Conservation (phyloP, 2,797 vertebrate species). For the Buphagus erythrorhynchus region DNA sequence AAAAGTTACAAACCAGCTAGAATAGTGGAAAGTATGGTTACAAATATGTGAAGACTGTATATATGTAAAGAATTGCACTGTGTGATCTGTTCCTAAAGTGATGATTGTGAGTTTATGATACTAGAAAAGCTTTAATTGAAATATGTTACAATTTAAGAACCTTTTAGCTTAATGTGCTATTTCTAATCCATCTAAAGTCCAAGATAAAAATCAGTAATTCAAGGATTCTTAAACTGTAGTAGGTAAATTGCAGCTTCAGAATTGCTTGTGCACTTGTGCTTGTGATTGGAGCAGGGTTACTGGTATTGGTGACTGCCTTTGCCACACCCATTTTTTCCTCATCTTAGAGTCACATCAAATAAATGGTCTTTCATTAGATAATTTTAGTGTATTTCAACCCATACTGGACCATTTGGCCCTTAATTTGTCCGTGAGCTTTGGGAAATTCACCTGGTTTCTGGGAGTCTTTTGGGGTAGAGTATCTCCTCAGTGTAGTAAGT, state of each 20-base stretch:
- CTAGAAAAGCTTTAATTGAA: neutral
- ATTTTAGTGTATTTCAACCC: neutral
- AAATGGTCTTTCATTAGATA: neutral
- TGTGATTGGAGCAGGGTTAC: neutral
- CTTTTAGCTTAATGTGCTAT: neutral
- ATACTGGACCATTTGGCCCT: neutral
- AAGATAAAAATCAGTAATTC: neutral
- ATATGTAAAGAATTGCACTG: neutral
- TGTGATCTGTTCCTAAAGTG: neutral
- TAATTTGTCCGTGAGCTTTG: neutral
- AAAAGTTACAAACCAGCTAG: neutral
- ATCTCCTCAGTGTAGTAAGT: neutral
- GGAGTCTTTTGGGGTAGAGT: neutral
- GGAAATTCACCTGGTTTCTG: neutral
- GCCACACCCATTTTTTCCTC: neutral
- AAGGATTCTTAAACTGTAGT: neutral
- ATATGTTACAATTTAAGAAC: neutral
- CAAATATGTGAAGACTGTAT: neutral
- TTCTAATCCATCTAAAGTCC: neutral
- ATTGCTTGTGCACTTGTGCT: neutral
- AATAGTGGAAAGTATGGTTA: neutral
- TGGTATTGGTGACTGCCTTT: neutral
- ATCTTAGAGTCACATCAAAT: neutral
- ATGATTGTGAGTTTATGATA: neutral
- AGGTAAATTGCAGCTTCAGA: neutral